Evolutionary conservation across 2,797 vertebrate genomes (phyloP).

Genomic region (Fistularia tabacaria): DNA sequence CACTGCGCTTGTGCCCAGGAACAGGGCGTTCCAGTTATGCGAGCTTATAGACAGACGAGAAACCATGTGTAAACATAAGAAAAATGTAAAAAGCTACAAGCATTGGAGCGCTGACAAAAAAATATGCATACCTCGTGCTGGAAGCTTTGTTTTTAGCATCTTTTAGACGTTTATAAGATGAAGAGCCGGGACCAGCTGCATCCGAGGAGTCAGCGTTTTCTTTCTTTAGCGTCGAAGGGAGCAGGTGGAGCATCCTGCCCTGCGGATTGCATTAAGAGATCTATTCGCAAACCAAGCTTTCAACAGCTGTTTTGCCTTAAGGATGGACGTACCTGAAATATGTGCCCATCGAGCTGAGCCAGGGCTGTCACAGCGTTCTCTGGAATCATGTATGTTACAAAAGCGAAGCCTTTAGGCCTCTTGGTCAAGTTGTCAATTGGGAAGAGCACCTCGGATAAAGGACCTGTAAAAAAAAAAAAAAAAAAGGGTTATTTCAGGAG

Average conservation of each 20-base stretch:
- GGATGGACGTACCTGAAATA: slow-evolving; percentile 85
- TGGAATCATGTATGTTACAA: slow-evolving; percentile 92
- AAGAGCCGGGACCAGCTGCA: slow-evolving; percentile 63
- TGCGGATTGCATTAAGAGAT: slow-evolving; percentile 35
- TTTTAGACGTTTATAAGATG: slow-evolving; percentile 88
- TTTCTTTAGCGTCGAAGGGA: slow-evolving; percentile 90
- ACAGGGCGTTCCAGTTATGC: slow-evolving; percentile 95
- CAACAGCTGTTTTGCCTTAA: too few species aligned
- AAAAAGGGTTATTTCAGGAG: background rate
- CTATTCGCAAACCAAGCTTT: too few species aligned
- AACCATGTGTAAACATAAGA: background rate
- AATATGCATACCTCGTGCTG: slow-evolving; percentile 80
- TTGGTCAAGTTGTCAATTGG: slow-evolving; percentile 90
- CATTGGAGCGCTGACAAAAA: background rate
- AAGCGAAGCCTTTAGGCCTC: slow-evolving; percentile 93
- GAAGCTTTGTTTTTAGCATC: slow-evolving; percentile 87
- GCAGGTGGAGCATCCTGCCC: slow-evolving; percentile 91
- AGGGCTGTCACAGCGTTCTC: slow-evolving; percentile 90
- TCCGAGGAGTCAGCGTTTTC: slow-evolving; percentile 73
- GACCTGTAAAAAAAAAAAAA: slow-evolving; percentile 71
- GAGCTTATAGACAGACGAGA: slow-evolving; percentile 70
- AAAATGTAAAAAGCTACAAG: background rate
- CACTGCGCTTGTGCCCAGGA: slow-evolving; percentile 90
- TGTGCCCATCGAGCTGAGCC: slow-evolving; percentile 84
- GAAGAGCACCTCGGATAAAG: slow-evolving; percentile 86